Percentiles rank a stretch among this genome's conserved stretches.
These are phyloP conservation scores for Stenodera caucasica DNA, from an alignment of 2,888 invertebrate genomes.

Conservation along the genomic window DNA sequence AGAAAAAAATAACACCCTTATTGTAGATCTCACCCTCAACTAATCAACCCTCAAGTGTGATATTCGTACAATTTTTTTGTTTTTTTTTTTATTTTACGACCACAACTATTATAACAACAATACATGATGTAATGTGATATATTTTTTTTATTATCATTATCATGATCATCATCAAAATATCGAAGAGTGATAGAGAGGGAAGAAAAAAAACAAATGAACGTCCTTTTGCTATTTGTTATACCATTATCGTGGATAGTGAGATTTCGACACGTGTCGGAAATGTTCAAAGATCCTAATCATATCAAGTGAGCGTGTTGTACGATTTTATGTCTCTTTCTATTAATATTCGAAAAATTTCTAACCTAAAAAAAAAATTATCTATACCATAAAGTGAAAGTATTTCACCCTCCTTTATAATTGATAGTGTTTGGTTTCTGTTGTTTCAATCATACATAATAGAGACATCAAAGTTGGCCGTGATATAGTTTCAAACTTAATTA, in stretches of 20 bases:
- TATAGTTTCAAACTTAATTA: background rate
- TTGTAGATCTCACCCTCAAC: background rate
- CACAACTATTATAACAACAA: background rate
- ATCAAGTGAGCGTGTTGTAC: background rate
- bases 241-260: slow-evolving; percentile 36
- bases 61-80: too few relatives aligned
- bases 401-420: background rate
- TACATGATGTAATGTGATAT: slow-evolving; percentile 26
- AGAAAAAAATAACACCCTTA: too few relatives aligned
- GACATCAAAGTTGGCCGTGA: background rate
- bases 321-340: too few relatives aligned
- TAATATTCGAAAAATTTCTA: too few relatives aligned
- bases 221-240: slow-evolving; percentile 12
- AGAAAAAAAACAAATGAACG: background rate
- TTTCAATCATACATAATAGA: background rate
- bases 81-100: background rate
- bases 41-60: too few relatives aligned
- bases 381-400: background rate
- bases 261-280: slow-evolving; percentile 36
- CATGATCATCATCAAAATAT: too few relatives aligned
- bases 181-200: too few relatives aligned
- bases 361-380: too few relatives aligned
- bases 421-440: too few relatives aligned
- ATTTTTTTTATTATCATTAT: slow-evolving; percentile 21
- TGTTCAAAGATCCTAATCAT: slow-evolving; percentile 18